phyloP scores from a whole-genome alignment of 2,888 invertebrate genomes.

The Liodrosophila aerea region DNA sequence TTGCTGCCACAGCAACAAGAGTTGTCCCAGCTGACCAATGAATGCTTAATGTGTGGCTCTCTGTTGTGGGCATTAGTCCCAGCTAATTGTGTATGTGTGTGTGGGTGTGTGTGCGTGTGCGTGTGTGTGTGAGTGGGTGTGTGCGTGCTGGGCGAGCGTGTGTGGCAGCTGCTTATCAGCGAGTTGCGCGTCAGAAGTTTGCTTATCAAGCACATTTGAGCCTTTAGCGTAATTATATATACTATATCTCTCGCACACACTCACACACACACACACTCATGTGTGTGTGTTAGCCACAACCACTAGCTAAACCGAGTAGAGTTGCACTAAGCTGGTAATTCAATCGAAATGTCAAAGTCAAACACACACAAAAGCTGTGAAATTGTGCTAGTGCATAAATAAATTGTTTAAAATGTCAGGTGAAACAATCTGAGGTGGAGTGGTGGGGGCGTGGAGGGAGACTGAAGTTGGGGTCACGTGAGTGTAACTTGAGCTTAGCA shows the following conservation, averaged over 20 bases:
- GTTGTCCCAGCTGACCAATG: conserved; percentile 71
- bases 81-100: conserved; percentile 57
- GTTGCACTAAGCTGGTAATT: conserved; percentile 52
- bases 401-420: conserved; percentile 53
- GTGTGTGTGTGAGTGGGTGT: conserved; percentile 20
- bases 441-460: background rate
- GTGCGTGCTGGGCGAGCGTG: conserved; percentile 35
- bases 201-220: conserved; percentile 72
- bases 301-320: background rate
- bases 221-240: conserved; percentile 75
- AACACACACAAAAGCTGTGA: conserved; percentile 48
- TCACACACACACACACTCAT: background rate
- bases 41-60: conserved; percentile 67
- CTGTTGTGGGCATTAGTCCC: conserved; percentile 51
- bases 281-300: conserved; percentile 3
- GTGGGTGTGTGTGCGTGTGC: conserved; percentile 20
- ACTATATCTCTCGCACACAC: conserved; percentile 30
- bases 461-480: conserved; percentile 41
- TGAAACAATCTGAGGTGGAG: conserved; percentile 45
- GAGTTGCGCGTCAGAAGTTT: conserved; percentile 57
- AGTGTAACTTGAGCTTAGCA: conserved; percentile 79
- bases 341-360: conserved; percentile 73
- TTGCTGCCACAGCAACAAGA: conserved; percentile 51
- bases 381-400: conserved; percentile 67
- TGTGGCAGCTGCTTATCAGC: conserved; percentile 63